phyloP scores from a whole-genome alignment of 2,113 vertebrate genomes.

The Chloropsis cyanopogon region DNA sequence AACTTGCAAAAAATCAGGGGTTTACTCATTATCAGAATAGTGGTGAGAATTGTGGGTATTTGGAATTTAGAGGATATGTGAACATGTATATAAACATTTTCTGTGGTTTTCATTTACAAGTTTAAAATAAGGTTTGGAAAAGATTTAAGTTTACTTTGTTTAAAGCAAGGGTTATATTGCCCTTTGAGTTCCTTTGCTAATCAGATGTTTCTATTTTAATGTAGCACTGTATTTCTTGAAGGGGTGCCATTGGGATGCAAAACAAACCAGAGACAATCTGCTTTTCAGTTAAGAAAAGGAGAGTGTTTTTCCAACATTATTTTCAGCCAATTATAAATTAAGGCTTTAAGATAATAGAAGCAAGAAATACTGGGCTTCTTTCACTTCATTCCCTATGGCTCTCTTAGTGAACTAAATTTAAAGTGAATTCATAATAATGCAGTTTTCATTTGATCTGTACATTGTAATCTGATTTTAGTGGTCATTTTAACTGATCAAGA shows the following conservation, averaged over 20 bases:
- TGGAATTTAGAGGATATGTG: background rate
- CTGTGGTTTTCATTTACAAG: background rate
- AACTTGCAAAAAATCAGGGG: background rate
- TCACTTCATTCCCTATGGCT: background rate
- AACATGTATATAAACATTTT: background rate
- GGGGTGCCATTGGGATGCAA: background rate
- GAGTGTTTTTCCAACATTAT: background rate
- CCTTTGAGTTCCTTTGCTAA: background rate
- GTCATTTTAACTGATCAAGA: background rate
- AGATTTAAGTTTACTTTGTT: background rate
- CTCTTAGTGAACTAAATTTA: background rate
- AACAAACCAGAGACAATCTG: background rate
- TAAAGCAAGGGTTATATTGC: background rate
- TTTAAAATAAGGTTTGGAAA: background rate
- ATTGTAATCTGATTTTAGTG: background rate
- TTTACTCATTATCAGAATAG: background rate
- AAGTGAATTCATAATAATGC: background rate
- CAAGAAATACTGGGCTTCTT: background rate
- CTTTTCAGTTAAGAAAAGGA: background rate
- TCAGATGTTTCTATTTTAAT: background rate
- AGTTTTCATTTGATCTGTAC: background rate
- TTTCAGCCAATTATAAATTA: background rate
- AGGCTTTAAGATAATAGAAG: background rate
- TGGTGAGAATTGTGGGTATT: background rate
- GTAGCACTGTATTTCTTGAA: background rate